phyloP scores from a whole-genome alignment of 1,140 invertebrate genomes.

The Scaptomyza graminum region DNA sequence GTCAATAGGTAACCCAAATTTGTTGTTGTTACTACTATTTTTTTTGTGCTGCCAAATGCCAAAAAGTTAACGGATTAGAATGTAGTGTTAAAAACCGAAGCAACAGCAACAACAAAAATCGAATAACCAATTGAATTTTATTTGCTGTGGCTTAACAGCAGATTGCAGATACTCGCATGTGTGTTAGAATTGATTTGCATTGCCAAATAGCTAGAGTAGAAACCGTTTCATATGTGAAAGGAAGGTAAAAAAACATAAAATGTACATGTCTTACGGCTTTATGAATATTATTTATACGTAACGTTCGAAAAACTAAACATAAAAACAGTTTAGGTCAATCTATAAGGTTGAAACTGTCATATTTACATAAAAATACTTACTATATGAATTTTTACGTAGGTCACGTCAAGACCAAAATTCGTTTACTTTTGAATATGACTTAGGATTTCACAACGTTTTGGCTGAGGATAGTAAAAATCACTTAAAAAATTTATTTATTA shows the following conservation, averaged over 20 bases:
- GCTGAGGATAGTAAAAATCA: too few relatives aligned
- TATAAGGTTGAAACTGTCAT: too few relatives aligned
- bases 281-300: too few relatives aligned
- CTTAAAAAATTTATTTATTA: too few relatives aligned
- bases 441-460: too few relatives aligned
- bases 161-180: not conserved
- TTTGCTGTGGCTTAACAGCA: constrained; percentile 5
- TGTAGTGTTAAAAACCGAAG: constrained; percentile 57
- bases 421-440: too few relatives aligned
- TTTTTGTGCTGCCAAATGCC: constrained; percentile 38
- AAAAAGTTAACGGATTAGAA: constrained; percentile 69
- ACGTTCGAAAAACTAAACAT: too few relatives aligned
- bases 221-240: not conserved
- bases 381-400: too few relatives aligned
- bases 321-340: too few relatives aligned
- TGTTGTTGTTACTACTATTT: constrained; percentile 39
- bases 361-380: too few relatives aligned
- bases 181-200: not conserved
- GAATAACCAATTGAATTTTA: constrained; percentile 11
- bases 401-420: too few relatives aligned
- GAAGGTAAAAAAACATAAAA: not conserved
- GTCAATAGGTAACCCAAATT: constrained; percentile 72
- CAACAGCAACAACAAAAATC: constrained; percentile 2
- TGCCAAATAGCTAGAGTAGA: not conserved
- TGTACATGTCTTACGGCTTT: not conserved